Conservation (phyloP, 2,797 vertebrate species). For the Enteromius radiatus region DNA sequence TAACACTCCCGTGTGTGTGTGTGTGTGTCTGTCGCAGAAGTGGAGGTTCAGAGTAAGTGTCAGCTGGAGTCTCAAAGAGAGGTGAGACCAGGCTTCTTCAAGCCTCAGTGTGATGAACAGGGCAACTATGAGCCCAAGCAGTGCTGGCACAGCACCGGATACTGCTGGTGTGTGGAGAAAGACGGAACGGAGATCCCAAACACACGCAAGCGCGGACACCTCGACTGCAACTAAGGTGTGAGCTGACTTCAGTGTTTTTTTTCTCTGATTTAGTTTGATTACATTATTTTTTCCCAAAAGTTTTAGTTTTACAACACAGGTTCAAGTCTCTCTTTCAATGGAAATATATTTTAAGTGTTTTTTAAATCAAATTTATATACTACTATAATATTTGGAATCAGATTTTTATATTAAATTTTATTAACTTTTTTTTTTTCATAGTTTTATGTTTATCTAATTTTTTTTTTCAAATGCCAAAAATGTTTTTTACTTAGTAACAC, state of each 20-base stretch:
- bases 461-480: not conserved
- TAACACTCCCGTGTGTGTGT: not conserved
- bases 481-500: not conserved
- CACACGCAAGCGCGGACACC: slow-evolving; percentile 71
- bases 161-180: slow-evolving; percentile 92
- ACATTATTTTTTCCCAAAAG: not conserved
- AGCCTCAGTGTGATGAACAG: slow-evolving; percentile 84
- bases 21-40: slow-evolving; percentile 52
- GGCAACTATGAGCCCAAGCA: slow-evolving; percentile 87
- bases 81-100: slow-evolving; percentile 74
- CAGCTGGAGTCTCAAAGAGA: slow-evolving; percentile 69
- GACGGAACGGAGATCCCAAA: slow-evolving; percentile 78
- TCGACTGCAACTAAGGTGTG: slow-evolving; percentile 64
- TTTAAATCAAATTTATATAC: not conserved
- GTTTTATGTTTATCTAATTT: not conserved
- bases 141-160: slow-evolving; percentile 85
- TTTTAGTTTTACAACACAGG: not conserved
- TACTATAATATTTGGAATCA: not conserved
- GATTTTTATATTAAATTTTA: not conserved
- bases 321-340: not conserved
- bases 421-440: not conserved
- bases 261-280: not conserved
- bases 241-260: not conserved
- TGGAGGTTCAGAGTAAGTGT: slow-evolving; percentile 76
- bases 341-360: not conserved